A percentile compares a stretch with the other conserved stretches of the same genome.
phyloP scores from a whole-genome alignment of 64 coral and sea anemone species.

The Actinia tenebrosa region DNA sequence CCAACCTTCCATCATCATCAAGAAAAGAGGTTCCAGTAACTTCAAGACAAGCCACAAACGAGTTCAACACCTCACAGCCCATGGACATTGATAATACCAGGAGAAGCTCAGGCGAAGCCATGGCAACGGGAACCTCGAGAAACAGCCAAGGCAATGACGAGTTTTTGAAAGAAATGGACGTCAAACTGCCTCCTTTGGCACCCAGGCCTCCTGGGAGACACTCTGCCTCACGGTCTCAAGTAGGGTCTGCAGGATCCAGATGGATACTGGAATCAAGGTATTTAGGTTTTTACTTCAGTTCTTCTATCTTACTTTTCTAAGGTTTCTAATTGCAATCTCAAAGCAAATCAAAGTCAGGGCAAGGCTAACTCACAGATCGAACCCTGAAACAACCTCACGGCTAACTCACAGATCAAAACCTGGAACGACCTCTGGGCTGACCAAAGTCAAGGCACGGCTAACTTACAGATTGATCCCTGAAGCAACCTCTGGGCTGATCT shows the following conservation, averaged over 20 bases:
- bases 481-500: no score
- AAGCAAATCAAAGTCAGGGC: not conserved
- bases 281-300: not conserved
- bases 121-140: not conserved
- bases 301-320: not conserved
- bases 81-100: not conserved
- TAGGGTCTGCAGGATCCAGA: slow-evolving; percentile 26
- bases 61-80: not conserved
- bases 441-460: no score
- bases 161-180: slow-evolving; percentile 1
- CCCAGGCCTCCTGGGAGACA: slow-evolving; percentile 52
- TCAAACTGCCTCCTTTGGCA: slow-evolving; percentile 42
- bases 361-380: no score
- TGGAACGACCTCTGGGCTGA: no score
- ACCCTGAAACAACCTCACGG: no score
- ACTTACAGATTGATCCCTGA: not conserved
- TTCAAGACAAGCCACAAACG: not conserved
- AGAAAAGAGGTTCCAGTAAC: not conserved
- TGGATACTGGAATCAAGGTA: slow-evolving; percentile 40
- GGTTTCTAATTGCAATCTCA: not conserved
- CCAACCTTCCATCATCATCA: not conserved
- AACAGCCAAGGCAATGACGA: not conserved
- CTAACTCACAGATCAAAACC: not conserved
- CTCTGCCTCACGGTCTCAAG: slow-evolving; percentile 59
- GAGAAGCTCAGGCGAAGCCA: not conserved